Conservation (phyloP, 2,888 invertebrate genomes). For the Lamellibrachia columna region DNA sequence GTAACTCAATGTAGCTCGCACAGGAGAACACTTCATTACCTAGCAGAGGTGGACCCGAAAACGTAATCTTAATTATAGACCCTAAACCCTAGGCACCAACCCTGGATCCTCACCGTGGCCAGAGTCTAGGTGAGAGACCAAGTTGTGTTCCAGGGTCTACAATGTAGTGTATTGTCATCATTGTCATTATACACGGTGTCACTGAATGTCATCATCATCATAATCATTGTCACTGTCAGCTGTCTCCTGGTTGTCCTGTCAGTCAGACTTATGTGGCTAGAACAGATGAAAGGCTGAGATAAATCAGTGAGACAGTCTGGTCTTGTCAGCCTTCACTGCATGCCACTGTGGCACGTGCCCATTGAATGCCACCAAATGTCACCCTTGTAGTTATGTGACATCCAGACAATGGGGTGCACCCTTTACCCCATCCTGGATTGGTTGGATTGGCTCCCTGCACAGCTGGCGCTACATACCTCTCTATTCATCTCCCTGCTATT, state of each 20-base stretch:
- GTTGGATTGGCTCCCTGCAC: neutral
- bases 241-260: neutral
- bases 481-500: neutral
- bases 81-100: neutral
- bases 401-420: neutral
- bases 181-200: neutral
- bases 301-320: neutral
- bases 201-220: neutral
- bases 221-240: neutral
- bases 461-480: conserved; percentile 6
- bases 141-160: neutral
- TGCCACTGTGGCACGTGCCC: neutral
- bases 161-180: neutral
- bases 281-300: neutral
- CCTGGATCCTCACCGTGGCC: neutral
- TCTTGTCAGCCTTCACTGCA: neutral
- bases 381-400: neutral
- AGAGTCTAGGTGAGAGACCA: neutral
- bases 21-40: neutral
- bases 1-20: neutral
- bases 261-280: neutral
- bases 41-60: neutral
- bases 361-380: neutral
- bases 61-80: neutral
- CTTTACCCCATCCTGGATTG: neutral